These are phyloP conservation scores for Pygoscelis antarcticus DNA, from an alignment of 2,113 vertebrate genomes.

Conservation along the genomic window DNA sequence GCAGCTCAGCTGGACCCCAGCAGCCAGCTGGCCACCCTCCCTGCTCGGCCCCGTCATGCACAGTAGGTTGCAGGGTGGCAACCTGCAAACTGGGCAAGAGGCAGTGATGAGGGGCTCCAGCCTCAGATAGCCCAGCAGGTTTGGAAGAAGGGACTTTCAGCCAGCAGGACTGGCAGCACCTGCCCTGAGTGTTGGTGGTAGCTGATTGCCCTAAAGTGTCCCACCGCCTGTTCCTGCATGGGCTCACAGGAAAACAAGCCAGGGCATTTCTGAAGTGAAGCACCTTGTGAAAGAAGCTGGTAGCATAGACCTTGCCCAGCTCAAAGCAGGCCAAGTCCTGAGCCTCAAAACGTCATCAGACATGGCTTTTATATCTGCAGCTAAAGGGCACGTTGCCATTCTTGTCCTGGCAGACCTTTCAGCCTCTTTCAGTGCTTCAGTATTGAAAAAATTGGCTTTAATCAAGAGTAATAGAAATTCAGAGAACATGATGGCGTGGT, in stretches of 20 bases:
- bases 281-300: neutral
- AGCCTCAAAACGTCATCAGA: neutral
- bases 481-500: neutral
- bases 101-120: neutral
- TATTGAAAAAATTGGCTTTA: neutral
- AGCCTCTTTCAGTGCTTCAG: neutral
- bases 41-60: fast-evolving
- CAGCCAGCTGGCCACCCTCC: neutral
- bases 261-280: neutral
- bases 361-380: neutral
- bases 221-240: fast-evolving
- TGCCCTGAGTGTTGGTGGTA: neutral
- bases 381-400: neutral
- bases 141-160: neutral
- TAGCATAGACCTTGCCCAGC: neutral
- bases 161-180: neutral
- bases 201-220: neutral
- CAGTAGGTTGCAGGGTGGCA: neutral
- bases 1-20: neutral
- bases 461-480: neutral
- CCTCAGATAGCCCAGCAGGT: neutral
- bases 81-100: neutral
- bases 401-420: neutral
- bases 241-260: neutral
- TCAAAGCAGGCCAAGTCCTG: neutral